Conservation (phyloP, 2,888 invertebrate species). For the Chrysotoxum bicinctum region DNA sequence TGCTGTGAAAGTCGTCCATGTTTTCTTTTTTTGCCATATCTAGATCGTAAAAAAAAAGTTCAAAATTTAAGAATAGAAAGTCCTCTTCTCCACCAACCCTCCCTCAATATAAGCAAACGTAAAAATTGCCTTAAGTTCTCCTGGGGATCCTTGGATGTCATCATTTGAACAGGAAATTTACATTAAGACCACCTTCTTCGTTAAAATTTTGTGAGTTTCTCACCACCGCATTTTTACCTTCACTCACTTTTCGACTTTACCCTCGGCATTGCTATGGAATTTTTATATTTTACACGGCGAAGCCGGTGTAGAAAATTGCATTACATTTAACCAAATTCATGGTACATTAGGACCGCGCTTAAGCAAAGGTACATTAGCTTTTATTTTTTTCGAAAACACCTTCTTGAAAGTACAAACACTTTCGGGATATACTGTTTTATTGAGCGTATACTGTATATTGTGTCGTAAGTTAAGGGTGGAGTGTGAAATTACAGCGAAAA, state of each 20-base stretch:
- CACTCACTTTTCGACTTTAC: neutral
- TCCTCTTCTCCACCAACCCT: neutral
- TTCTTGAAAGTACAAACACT: slow-evolving; percentile 37
- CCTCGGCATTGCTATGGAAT: slow-evolving; percentile 21
- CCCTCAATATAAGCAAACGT: slow-evolving; percentile 12
- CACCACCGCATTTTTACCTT: neutral
- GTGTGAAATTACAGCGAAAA: slow-evolving; percentile 51
- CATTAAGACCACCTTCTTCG: slow-evolving; percentile 55
- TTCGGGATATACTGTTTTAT: slow-evolving; percentile 17
- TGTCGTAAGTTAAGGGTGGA: slow-evolving; percentile 24
- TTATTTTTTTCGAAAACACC: slow-evolving; percentile 52
- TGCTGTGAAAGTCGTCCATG: neutral
- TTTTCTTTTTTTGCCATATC: slow-evolving; percentile 19
- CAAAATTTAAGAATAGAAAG: slow-evolving; percentile 23
- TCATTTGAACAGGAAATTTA: slow-evolving; percentile 70
- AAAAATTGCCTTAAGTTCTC: slow-evolving; percentile 60
- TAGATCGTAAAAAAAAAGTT: slow-evolving; percentile 18
- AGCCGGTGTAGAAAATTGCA: slow-evolving; percentile 40
- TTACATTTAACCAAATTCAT: slow-evolving; percentile 67
- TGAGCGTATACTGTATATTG: slow-evolving; percentile 13
- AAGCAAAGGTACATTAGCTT: slow-evolving; percentile 66
- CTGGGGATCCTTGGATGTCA: slow-evolving; percentile 65
- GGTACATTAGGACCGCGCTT: slow-evolving; percentile 59
- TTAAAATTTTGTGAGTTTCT: slow-evolving; percentile 21
- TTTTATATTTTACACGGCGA: slow-evolving; percentile 30